Conservation (phyloP, 2,888 invertebrate species). For the Boloria euphrosyne region DNA sequence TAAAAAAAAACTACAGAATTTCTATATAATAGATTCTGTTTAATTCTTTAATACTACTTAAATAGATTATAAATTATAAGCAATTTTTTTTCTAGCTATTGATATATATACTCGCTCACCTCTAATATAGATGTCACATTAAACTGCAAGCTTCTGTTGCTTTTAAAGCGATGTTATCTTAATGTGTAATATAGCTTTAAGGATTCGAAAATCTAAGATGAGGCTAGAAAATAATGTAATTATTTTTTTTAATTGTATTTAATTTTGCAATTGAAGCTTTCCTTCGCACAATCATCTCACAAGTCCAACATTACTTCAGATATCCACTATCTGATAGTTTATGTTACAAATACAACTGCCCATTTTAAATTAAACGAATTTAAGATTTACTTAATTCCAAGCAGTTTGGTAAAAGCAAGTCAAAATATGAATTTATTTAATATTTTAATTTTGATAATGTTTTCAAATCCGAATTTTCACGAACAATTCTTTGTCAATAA, state of each 20-base stretch:
- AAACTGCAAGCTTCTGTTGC: slow-evolving; percentile 61
- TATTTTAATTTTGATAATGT: slow-evolving; percentile 1
- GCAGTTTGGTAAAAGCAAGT: slow-evolving; percentile 2
- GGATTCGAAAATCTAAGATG: slow-evolving; percentile 40
- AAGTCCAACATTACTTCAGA: slow-evolving; percentile 64
- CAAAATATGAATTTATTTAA: slow-evolving; percentile 21
- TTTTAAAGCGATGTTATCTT: slow-evolving; percentile 60
- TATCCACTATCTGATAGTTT: slow-evolving; percentile 62
- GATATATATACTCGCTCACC: slow-evolving; percentile 7
- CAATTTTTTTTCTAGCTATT: neutral
- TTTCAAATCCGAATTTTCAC: slow-evolving; percentile 32
- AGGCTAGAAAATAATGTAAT: slow-evolving; percentile 40
- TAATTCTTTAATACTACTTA: slow-evolving; percentile 14
- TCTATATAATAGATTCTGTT: slow-evolving; percentile 16
- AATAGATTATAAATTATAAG: slow-evolving; percentile 6
- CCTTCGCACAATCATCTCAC: slow-evolving; percentile 33
- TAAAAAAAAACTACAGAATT: neutral
- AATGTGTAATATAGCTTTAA: slow-evolving; percentile 53
- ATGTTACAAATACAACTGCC: slow-evolving; percentile 50
- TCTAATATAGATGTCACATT: slow-evolving; percentile 54
- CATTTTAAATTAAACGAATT: slow-evolving; percentile 36
- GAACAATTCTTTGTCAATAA: slow-evolving; percentile 35
- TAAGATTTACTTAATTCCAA: slow-evolving; percentile 31
- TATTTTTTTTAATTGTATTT: slow-evolving; percentile 17
- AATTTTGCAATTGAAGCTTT: slow-evolving; percentile 35